Evolutionary conservation across 2,113 vertebrate genomes (phyloP).

Genomic region (Sarotherodon lohbergeri): DNA sequence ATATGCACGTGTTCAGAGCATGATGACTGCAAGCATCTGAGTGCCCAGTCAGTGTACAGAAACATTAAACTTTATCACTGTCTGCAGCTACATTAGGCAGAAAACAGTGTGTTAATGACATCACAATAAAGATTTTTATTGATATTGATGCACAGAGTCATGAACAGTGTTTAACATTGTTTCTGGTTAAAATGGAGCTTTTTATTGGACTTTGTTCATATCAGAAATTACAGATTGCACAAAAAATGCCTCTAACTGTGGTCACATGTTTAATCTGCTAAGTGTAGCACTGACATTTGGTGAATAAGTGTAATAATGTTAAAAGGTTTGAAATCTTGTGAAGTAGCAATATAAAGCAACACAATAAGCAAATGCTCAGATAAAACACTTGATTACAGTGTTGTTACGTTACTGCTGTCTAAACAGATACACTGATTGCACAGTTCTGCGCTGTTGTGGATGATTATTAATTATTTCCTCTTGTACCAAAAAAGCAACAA

Average conservation of each 20-base stretch:
- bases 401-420: neutral
- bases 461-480: neutral
- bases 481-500: neutral
- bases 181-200: neutral
- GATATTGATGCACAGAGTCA: neutral
- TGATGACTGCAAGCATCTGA: constrained; percentile 17
- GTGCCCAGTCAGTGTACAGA: neutral
- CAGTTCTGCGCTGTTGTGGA: neutral
- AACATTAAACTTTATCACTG: neutral
- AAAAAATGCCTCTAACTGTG: neutral
- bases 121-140: neutral
- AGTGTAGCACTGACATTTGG: neutral
- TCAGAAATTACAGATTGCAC: neutral
- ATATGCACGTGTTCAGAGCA: neutral
- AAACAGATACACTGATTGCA: neutral
- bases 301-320: neutral
- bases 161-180: neutral
- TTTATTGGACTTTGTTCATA: neutral
- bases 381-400: neutral
- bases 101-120: neutral
- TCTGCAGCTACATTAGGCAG: neutral
- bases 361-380: neutral
- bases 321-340: neutral
- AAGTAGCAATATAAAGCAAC: neutral
- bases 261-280: neutral